phyloP scores from a whole-genome alignment of 2,888 invertebrate species.

The Exocentrus adspersus region DNA sequence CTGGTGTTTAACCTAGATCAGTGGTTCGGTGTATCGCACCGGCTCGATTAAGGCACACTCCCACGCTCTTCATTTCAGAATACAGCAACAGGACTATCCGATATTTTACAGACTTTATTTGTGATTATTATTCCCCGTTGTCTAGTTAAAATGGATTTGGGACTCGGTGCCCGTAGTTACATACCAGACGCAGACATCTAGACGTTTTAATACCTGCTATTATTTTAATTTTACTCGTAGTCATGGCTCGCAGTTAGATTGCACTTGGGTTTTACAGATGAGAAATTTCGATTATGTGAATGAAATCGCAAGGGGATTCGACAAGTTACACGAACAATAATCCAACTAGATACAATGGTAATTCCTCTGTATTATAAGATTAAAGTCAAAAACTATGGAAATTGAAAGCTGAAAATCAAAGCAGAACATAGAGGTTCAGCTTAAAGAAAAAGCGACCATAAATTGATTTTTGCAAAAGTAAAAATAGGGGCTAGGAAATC shows the following conservation, averaged over 20 bases:
- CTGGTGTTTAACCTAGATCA: constrained; percentile 25
- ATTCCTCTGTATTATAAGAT: too few species aligned
- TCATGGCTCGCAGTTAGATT: too few species aligned
- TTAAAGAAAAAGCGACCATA: too few species aligned
- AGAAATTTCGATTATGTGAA: neutral
- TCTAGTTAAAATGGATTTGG: constrained; percentile 34
- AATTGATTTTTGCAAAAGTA: too few species aligned
- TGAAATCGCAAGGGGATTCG: too few species aligned
- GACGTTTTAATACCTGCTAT: constrained; percentile 24
- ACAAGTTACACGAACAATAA: too few species aligned
- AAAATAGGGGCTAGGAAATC: too few species aligned
- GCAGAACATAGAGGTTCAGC: too few species aligned
- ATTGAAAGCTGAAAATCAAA: too few species aligned
- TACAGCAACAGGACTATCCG: constrained; percentile 33
- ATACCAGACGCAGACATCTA: constrained; percentile 19
- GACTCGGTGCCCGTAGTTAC: constrained; percentile 19
- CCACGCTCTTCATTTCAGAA: constrained; percentile 44
- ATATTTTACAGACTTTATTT: constrained; percentile 31
- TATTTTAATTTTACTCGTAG: constrained; percentile 25
- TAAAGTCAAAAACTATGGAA: too few species aligned
- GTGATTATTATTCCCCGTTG: constrained; percentile 29
- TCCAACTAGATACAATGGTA: too few species aligned
- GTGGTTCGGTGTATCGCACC: constrained; percentile 20
- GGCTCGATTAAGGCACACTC: constrained; percentile 35
- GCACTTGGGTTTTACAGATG: constrained; percentile 1